Base-by-base conservation (phyloP, 37 sponge, comb jelly and placozoan species). In the Halisarca cf. caerulea region DNA sequence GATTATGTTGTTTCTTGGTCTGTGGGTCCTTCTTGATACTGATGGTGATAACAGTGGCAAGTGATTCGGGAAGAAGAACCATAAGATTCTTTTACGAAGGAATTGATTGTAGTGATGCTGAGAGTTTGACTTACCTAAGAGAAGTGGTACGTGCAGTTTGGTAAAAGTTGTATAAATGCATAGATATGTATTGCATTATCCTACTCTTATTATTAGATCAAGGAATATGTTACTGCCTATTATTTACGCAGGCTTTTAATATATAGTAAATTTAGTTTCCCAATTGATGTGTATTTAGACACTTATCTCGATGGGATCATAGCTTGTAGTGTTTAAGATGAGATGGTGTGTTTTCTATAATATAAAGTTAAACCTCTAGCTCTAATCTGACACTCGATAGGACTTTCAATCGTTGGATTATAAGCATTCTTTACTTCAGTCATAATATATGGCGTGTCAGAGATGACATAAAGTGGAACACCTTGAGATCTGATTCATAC, bases 1-100 rank as follows among this genome's bases (percentile, higher is more conserved):
- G 30, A 34, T 34, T 34, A 17, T 68, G 32, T 68, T 68, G 69
- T 27, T 28, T 68, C 4, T 4, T 68, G 34, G 2, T 68, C 69
- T 34, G 35, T 30, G 35, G 32, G 34, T 68, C 35, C 2, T 68
- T 6, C 30, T 28, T 68, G 32, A 34, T 68, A 18, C 17, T 34
- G 34, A 34, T 68, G 30, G 42, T 74, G 0, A 20, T 40, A 23
- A 39, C 36, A 40, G 45, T 74, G 15, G 15, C 43, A 15, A 44
- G 45, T 40, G 77, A 74, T 9, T n/a, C 24, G n/a, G 77, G 77
- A 43, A 74, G 77, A 41, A 74, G 77, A 23, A 43, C 77, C 14
- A 36, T 74, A 40, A 35, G 77, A 3, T 37, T 74, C 24, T 20
- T 74, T 41, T 44, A 15, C 21, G 42, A 74, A 7, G 77, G 77